Evolutionary conservation across 2,113 vertebrate genomes (phyloP).

Genomic region (Hippocampus mohnikei): DNA sequence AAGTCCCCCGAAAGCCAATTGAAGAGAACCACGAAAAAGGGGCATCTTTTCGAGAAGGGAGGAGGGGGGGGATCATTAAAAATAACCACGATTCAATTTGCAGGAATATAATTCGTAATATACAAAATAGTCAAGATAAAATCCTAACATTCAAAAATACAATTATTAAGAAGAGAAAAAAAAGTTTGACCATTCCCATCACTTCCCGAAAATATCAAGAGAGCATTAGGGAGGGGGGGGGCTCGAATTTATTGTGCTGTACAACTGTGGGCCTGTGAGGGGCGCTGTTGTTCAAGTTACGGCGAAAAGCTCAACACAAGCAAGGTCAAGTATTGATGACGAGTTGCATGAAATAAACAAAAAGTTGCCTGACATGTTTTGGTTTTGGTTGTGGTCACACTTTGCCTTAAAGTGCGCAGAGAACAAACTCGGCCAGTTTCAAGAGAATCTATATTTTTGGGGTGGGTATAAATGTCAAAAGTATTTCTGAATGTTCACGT

Average conservation of each 20-base stretch:
- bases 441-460: too few relatives aligned
- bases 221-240: not conserved
- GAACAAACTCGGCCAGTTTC: not conserved
- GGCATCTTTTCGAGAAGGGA: too few relatives aligned
- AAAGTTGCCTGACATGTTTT: not conserved
- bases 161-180: too few relatives aligned
- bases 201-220: not conserved
- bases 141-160: too few relatives aligned
- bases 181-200: too few relatives aligned
- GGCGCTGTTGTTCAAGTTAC: conserved; percentile 57
- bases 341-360: not conserved
- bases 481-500: not conserved
- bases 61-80: too few relatives aligned
- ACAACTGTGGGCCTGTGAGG: conserved; percentile 43
- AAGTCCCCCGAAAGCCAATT: too few relatives aligned
- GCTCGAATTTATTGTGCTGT: conserved; percentile 9
- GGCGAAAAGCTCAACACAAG: not conserved
- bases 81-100: too few relatives aligned
- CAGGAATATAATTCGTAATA: too few relatives aligned
- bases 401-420: not conserved
- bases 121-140: too few relatives aligned
- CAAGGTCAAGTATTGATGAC: not conserved
- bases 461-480: not conserved
- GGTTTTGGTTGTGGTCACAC: not conserved
- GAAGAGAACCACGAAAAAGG: too few relatives aligned